These are phyloP conservation scores for Biston betularia DNA, from an alignment of 2,888 invertebrate species.

Conservation along the genomic window DNA sequence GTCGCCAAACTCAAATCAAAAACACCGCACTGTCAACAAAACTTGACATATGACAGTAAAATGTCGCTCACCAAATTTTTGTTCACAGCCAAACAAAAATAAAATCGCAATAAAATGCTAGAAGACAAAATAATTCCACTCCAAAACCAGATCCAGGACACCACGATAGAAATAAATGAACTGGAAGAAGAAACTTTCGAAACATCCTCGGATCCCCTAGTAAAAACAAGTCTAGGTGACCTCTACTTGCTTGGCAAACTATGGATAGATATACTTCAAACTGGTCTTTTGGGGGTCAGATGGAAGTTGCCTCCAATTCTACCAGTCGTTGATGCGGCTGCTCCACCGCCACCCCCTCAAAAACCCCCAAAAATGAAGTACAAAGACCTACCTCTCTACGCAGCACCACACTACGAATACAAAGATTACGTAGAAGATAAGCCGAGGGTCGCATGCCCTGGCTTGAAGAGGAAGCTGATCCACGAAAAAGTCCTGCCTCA, in stretches of 20 bases:
- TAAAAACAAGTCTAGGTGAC: slow-evolving; percentile 50
- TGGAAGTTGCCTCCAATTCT: slow-evolving; percentile 47
- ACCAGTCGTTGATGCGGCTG: slow-evolving; percentile 59
- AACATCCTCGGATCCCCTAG: not conserved
- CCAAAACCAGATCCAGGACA: not conserved
- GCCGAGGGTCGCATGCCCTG: slow-evolving; percentile 52
- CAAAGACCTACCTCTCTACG: slow-evolving; percentile 67
- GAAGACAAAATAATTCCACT: slow-evolving; percentile 1
- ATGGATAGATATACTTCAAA: slow-evolving; percentile 60
- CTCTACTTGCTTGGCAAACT: slow-evolving; percentile 60
- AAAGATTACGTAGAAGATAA: slow-evolving; percentile 57
- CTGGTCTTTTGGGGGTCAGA: slow-evolving; percentile 58
- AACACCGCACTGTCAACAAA: not conserved
- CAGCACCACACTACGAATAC: slow-evolving; percentile 65
- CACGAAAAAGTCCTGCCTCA: slow-evolving; percentile 60
- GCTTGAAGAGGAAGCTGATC: slow-evolving; percentile 55
- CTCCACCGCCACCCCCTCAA: slow-evolving; percentile 47
- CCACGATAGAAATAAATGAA: not conserved
- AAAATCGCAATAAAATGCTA: slow-evolving; percentile 23
- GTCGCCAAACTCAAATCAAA: not conserved
- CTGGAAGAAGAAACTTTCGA: not conserved
- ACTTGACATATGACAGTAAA: slow-evolving; percentile 6
- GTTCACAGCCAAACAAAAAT: slow-evolving; percentile 20
- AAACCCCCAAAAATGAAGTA: slow-evolving; percentile 70
- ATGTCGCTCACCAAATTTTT: slow-evolving; percentile 25